Evolutionary conservation across 2,113 vertebrate genomes (phyloP).

Genomic region (Ramphastos sulfuratus): DNA sequence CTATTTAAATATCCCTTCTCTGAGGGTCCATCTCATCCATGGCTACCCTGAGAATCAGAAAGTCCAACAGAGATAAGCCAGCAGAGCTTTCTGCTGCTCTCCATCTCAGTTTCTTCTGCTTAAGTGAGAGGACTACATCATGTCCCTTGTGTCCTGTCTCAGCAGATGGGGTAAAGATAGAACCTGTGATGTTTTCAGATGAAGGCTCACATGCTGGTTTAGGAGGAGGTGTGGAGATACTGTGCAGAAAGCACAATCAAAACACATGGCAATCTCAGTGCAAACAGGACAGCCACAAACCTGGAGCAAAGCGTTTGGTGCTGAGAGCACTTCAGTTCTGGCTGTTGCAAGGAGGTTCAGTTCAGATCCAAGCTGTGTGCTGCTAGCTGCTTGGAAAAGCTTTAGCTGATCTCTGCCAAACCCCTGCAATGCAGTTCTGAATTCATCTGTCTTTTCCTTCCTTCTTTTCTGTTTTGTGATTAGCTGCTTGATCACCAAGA

Average conservation of each 20-base stretch:
- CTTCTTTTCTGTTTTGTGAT: background rate
- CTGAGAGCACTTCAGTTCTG: background rate
- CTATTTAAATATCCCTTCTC: background rate
- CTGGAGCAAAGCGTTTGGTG: background rate
- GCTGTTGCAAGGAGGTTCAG: background rate
- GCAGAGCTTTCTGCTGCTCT: background rate
- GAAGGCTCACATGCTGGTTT: background rate
- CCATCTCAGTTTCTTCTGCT: background rate
- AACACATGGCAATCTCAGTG: background rate
- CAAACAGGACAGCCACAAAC: background rate
- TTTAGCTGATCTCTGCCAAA: background rate
- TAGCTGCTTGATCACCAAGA: background rate
- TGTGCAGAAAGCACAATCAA: background rate
- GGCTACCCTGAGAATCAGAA: background rate
- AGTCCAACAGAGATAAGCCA: background rate
- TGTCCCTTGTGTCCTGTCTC: background rate
- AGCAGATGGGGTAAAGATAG: background rate
- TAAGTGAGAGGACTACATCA: background rate
- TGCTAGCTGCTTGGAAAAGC: conserved; percentile 14
- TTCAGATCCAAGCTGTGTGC: background rate
- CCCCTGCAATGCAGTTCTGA: background rate
- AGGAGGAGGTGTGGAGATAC: background rate
- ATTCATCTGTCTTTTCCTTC: background rate
- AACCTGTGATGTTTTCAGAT: background rate
- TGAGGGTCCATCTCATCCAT: background rate